Evolutionary conservation across 2,797 vertebrate species (phyloP).

Genomic region (Melopsittacus undulatus): DNA sequence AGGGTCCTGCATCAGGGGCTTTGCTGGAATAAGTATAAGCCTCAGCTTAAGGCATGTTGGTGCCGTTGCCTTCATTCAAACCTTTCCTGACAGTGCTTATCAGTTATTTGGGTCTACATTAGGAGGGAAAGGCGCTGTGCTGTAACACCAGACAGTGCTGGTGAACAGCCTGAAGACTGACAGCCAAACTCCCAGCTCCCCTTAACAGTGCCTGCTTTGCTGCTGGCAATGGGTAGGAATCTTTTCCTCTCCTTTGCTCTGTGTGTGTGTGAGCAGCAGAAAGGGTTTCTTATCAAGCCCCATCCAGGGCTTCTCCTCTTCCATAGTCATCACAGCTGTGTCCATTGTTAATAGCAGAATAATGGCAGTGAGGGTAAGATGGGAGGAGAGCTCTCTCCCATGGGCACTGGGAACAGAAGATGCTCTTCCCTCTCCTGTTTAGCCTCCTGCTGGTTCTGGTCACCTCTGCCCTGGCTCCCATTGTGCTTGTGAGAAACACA

Average conservation of each 20-base stretch:
- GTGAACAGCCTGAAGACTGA: not conserved
- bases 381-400: not conserved
- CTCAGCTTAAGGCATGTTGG: not conserved
- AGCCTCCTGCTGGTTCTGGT: not conserved
- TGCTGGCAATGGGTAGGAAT: not conserved
- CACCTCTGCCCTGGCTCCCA: not conserved
- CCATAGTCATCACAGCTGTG: not conserved
- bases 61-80: not conserved
- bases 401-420: not conserved
- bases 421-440: not conserved
- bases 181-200: not conserved
- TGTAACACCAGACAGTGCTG: accelerated
- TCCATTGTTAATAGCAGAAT: not conserved
- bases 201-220: not conserved
- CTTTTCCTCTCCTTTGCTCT: not conserved
- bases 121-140: not conserved
- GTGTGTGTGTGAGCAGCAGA: not conserved
- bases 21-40: not conserved
- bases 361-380: accelerated
- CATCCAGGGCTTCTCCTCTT: not conserved
- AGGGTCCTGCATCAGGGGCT: not conserved
- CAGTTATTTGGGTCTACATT: not conserved
- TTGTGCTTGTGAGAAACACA: not conserved
- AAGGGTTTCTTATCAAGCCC: not conserved
- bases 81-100: not conserved